Conservation (phyloP, 2,797 vertebrate genomes). For the Chelmon rostratus region DNA sequence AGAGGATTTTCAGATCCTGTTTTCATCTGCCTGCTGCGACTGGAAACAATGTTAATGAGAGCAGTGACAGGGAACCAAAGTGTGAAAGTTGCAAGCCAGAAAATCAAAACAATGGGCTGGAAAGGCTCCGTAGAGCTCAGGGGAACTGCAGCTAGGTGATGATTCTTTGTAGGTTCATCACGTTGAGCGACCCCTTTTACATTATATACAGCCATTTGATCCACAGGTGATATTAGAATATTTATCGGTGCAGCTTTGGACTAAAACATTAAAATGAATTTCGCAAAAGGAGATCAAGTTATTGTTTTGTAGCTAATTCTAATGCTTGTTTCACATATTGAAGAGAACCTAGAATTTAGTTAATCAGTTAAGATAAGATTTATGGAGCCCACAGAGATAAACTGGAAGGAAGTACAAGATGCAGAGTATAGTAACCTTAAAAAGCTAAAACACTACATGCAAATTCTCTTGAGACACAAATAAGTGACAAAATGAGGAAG, state of each 20-base stretch:
- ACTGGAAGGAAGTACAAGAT: not conserved
- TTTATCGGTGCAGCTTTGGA: not conserved
- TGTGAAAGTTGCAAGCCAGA: not conserved
- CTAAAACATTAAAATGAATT: not conserved
- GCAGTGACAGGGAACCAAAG: not conserved
- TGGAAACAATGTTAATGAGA: not conserved
- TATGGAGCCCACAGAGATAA: not conserved
- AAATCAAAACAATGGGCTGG: not conserved
- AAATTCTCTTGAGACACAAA: not conserved
- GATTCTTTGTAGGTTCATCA: not conserved
- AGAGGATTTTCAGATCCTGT: no score
- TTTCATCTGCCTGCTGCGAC: not conserved
- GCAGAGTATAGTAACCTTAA: not conserved
- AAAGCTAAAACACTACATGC: not conserved
- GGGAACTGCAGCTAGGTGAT: not conserved
- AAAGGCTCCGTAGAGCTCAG: not conserved
- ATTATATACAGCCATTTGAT: not conserved
- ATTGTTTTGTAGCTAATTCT: not conserved
- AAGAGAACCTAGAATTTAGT: not conserved
- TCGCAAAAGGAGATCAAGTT: not conserved
- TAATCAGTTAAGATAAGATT: not conserved
- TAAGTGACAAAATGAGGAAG: not conserved
- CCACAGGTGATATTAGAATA: not conserved
- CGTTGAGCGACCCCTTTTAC: not conserved
- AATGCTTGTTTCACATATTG: not conserved